These are phyloP conservation scores for Antidorcas marsupialis DNA, from an alignment of 2,113 vertebrate genomes.

Conservation along the genomic window DNA sequence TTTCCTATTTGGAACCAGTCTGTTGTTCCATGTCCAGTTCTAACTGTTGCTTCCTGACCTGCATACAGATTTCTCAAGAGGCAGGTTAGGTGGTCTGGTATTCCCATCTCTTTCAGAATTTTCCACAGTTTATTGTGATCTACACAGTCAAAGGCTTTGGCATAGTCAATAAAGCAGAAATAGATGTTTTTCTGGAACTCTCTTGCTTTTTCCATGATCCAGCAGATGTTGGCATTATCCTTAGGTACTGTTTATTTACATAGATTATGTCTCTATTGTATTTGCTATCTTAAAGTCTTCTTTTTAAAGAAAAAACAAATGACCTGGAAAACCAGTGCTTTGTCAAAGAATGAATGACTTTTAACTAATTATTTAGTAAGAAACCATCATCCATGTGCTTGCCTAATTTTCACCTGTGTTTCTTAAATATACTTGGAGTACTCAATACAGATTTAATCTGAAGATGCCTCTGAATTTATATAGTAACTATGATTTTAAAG, in stretches of 20 bases:
- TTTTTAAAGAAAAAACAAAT: neutral
- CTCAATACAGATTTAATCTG: neutral
- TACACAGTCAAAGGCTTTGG: too few relatives aligned
- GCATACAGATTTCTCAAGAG: too few relatives aligned
- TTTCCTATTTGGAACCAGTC: too few relatives aligned
- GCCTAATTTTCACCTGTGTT: neutral
- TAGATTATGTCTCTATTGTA: neutral
- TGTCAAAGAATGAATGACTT: neutral
- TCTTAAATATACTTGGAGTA: neutral
- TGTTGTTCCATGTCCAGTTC: too few relatives aligned
- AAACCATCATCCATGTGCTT: neutral
- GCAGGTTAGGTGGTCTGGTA: too few relatives aligned
- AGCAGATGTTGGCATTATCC: neutral
- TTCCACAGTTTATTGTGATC: too few relatives aligned
- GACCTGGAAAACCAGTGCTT: neutral
- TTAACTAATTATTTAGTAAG: neutral
- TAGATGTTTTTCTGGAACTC: too few relatives aligned
- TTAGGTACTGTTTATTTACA: slow-evolving; percentile 1
- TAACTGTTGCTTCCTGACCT: too few relatives aligned
- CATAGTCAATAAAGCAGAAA: too few relatives aligned
- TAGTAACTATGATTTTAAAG: neutral
- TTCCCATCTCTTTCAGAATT: too few relatives aligned
- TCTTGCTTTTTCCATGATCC: too few relatives aligned
- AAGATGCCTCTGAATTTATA: neutral
- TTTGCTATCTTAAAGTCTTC: neutral